Conservation (phyloP, 2,888 invertebrate genomes). For the Polyommatus iphigenia region DNA sequence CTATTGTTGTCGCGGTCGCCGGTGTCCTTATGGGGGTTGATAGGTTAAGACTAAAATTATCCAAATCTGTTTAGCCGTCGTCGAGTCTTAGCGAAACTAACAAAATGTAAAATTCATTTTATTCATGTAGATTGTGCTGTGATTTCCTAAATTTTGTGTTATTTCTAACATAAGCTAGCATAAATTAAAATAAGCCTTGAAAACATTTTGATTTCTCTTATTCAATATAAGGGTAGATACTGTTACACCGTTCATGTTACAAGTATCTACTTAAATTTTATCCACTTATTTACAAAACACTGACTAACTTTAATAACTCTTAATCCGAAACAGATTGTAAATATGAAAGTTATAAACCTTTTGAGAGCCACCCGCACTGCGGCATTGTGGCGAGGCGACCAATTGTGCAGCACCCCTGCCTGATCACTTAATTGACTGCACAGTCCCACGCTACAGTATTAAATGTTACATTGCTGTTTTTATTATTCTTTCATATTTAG, state of each 20-base stretch:
- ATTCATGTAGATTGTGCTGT: neutral
- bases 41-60: neutral
- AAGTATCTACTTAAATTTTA: neutral
- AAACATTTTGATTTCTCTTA: too few relatives aligned
- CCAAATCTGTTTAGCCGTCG: too few relatives aligned
- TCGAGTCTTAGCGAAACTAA: too few relatives aligned
- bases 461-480: slow-evolving; percentile 49
- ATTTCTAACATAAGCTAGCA: neutral
- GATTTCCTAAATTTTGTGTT: neutral
- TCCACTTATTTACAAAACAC: neutral
- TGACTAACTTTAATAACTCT: neutral
- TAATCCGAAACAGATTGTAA: slow-evolving; percentile 8
- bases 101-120: too few relatives aligned
- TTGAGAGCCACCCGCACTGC: neutral
- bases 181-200: too few relatives aligned
- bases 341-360: slow-evolving; percentile 8
- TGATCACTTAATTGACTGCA: slow-evolving; percentile 78
- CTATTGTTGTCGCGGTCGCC: too few relatives aligned
- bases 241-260: neutral
- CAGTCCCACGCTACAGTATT: slow-evolving; percentile 44
- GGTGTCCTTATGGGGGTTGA: too few relatives aligned
- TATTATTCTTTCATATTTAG: neutral
- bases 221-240: too few relatives aligned
- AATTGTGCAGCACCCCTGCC: slow-evolving; percentile 76
- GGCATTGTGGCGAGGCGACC: slow-evolving; percentile 73